Evolutionary conservation across 2,888 invertebrate species (phyloP).

Genomic region (Acleris sparsana): DNA sequence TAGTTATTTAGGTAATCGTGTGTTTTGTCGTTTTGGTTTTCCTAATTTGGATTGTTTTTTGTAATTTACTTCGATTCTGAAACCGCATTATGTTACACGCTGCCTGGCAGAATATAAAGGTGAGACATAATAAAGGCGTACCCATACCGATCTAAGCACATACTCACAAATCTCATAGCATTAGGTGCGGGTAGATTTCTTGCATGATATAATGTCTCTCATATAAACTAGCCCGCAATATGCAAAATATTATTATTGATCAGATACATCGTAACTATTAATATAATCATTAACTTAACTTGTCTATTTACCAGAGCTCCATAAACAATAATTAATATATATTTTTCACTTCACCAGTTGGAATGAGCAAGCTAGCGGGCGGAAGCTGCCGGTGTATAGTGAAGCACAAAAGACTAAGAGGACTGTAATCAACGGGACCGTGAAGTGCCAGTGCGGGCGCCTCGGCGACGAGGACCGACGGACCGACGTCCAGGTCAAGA

Average conservation of each 20-base stretch:
- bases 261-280: neutral
- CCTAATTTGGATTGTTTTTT: slow-evolving; percentile 21
- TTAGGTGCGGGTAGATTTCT: no score
- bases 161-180: no score
- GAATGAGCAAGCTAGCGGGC: slow-evolving; percentile 81
- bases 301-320: neutral
- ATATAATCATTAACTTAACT: neutral
- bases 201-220: no score
- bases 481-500: slow-evolving; percentile 66
- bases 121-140: slow-evolving; percentile 52
- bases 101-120: slow-evolving; percentile 81
- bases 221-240: no score
- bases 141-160: neutral
- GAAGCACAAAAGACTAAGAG: slow-evolving; percentile 82
- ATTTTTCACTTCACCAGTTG: slow-evolving; percentile 63
- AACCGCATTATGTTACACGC: slow-evolving; percentile 79
- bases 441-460: slow-evolving; percentile 76
- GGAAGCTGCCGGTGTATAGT: slow-evolving; percentile 80
- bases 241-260: neutral
- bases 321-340: slow-evolving; percentile 11
- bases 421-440: slow-evolving; percentile 72
- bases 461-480: slow-evolving; percentile 56
- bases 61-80: slow-evolving; percentile 67
- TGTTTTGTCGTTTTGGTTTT: slow-evolving; percentile 31
- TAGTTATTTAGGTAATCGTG: slow-evolving; percentile 35